phyloP scores from a whole-genome alignment of 2,888 invertebrate genomes.

The Pseudanteris insignis region DNA sequence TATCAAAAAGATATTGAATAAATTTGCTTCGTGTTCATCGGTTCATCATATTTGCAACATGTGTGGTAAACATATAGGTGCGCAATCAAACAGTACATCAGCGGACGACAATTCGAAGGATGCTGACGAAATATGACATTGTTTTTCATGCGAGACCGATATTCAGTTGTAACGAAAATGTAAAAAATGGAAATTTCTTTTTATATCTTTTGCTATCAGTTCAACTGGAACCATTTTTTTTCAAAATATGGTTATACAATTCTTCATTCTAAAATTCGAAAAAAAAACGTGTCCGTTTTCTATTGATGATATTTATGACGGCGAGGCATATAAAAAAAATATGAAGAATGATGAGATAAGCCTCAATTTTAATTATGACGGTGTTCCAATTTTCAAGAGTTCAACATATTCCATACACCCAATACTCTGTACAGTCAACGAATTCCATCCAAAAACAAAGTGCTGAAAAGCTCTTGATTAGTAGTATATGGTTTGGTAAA shows the following conservation, averaged over 20 bases:
- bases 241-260: slow-evolving; percentile 1
- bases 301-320: slow-evolving; percentile 42
- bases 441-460: slow-evolving; percentile 5
- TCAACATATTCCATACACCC: slow-evolving; percentile 26
- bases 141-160: background rate
- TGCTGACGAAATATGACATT: background rate
- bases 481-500: slow-evolving; percentile 23
- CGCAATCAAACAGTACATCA: too few species aligned
- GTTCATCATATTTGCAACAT: slow-evolving; percentile 10
- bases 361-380: slow-evolving; percentile 35
- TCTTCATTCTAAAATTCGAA: too few species aligned
- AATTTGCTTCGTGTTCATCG: background rate
- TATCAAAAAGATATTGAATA: background rate
- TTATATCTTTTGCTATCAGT: slow-evolving; percentile 11
- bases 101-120: too few species aligned
- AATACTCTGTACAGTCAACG: slow-evolving; percentile 21
- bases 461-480: slow-evolving; percentile 4
- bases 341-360: slow-evolving; percentile 13
- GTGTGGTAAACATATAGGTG: slow-evolving; percentile 2
- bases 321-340: slow-evolving; percentile 23
- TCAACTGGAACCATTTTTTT: slow-evolving; percentile 10
- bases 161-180: background rate
- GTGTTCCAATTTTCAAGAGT: slow-evolving; percentile 30
- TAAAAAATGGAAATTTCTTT: slow-evolving; percentile 8
- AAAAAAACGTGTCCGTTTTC: slow-evolving; percentile 16